phyloP scores from a whole-genome alignment of 2,797 vertebrate genomes.

The Heliangelus exortis region DNA sequence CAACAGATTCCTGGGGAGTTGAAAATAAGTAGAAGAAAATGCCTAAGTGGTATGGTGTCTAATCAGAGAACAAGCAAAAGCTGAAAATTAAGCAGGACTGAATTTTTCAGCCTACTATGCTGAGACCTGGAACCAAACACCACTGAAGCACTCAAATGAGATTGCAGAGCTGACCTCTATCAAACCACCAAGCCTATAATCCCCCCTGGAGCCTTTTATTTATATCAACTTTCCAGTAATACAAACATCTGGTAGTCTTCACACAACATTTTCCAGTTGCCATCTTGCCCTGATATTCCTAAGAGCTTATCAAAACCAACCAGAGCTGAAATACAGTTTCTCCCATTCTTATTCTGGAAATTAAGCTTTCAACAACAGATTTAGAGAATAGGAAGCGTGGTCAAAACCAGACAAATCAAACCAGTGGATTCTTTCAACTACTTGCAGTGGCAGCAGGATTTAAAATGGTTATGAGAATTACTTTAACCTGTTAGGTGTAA shows the following conservation, averaged over 20 bases:
- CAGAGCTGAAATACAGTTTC: not conserved
- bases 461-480: not conserved
- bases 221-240: not conserved
- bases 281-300: not conserved
- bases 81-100: not conserved
- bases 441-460: not conserved
- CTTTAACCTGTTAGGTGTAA: not conserved
- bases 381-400: rapidly evolving
- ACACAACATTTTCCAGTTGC: not conserved
- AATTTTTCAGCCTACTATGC: not conserved
- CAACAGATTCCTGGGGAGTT: not conserved
- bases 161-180: not conserved
- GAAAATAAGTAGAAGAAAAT: not conserved
- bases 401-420: not conserved
- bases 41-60: not conserved
- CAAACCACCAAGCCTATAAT: not conserved
- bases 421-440: not conserved
- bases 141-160: not conserved
- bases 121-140: not conserved
- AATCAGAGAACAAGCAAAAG: not conserved
- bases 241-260: not conserved
- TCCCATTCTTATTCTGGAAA: not conserved
- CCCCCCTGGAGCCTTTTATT: not conserved
- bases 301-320: not conserved
- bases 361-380: not conserved